These are phyloP conservation scores for Nansenia antarctica DNA, from an alignment of 2,113 vertebrate species.

Conservation along the genomic window DNA sequence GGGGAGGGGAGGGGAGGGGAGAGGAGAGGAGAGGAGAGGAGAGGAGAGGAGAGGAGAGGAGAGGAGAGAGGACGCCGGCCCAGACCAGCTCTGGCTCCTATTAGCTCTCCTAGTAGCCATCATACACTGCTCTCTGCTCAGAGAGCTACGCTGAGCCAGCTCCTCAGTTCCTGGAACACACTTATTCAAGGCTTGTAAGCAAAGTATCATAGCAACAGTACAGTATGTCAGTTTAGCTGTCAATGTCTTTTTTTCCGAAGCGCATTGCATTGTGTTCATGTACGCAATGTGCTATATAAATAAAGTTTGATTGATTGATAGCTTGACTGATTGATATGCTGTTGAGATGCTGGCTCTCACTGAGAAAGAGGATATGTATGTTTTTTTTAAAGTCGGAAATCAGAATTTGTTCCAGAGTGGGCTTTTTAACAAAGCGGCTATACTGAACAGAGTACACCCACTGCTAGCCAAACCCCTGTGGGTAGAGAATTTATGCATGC, in stretches of 20 bases:
- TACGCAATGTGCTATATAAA: too few relatives aligned
- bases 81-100: slow-evolving; percentile 14
- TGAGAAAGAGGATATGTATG: too few relatives aligned
- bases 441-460: slow-evolving; percentile 16
- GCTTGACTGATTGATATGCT: too few relatives aligned
- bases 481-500: slow-evolving; percentile 60
- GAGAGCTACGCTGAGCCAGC: not conserved
- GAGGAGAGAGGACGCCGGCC: not conserved
- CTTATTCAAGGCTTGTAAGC: too few relatives aligned
- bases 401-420: too few relatives aligned
- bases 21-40: not conserved
- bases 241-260: too few relatives aligned
- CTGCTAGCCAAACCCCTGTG: slow-evolving; percentile 43
- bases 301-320: too few relatives aligned
- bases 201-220: too few relatives aligned
- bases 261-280: too few relatives aligned
- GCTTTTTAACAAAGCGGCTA: slow-evolving; percentile 42
- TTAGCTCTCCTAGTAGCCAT: not conserved
- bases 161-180: not conserved
- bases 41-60: not conserved
- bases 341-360: too few relatives aligned
- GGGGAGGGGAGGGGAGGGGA: too few relatives aligned
- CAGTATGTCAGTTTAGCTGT: not conserved
- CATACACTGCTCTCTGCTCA: not conserved
- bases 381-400: too few relatives aligned